phyloP scores from a whole-genome alignment of 2,797 vertebrate species.

The Thamnophis elegans region DNA sequence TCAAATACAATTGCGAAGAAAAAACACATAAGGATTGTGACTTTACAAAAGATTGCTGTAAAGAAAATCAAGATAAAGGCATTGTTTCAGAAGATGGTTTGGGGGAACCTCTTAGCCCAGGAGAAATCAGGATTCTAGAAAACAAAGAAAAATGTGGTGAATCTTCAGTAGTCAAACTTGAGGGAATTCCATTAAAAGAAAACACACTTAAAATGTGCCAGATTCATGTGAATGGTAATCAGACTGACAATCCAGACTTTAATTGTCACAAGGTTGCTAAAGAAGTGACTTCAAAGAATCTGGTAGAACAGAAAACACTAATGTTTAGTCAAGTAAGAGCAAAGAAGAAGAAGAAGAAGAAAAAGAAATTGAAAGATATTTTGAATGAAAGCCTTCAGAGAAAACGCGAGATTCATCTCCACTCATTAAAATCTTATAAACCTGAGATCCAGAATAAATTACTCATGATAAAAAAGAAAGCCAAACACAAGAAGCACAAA shows the following conservation, averaged over 20 bases:
- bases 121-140: constrained; percentile 68
- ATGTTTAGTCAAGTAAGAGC: constrained; percentile 71
- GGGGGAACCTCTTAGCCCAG: constrained; percentile 64
- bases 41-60: constrained; percentile 60
- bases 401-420: constrained; percentile 74
- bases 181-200: constrained; percentile 64
- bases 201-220: constrained; percentile 73
- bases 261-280: constrained; percentile 64
- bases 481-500: constrained; percentile 87
- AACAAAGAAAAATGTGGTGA: constrained; percentile 69
- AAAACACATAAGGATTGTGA: constrained; percentile 58
- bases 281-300: constrained; percentile 67
- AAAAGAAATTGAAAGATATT: constrained; percentile 82
- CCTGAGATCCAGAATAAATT: constrained; percentile 76
- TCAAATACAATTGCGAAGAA: constrained; percentile 64
- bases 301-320: constrained; percentile 67
- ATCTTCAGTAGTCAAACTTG: constrained; percentile 61
- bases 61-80: constrained; percentile 72
- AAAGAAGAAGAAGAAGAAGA: constrained; percentile 90
- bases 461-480: constrained; percentile 81
- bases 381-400: constrained; percentile 73
- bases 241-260: constrained; percentile 63
- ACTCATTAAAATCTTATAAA: constrained; percentile 76
- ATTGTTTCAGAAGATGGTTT: constrained; percentile 66
- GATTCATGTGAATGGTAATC: constrained; percentile 69